Conservation (phyloP, 2,888 invertebrate genomes). For the Ochropleura plecta region DNA sequence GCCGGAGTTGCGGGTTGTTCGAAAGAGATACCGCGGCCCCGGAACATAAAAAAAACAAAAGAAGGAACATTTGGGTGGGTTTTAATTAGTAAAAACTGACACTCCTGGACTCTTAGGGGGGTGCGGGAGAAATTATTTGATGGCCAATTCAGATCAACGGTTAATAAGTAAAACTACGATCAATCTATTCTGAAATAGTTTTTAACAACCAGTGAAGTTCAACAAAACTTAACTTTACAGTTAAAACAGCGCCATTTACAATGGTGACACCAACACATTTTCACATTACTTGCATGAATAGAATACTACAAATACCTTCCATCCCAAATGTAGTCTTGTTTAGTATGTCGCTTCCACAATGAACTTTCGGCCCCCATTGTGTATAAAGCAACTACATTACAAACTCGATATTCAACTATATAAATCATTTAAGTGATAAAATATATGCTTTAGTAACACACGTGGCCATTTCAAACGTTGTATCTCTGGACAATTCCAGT, state of each 20-base stretch:
- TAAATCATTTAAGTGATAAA: conserved; percentile 42
- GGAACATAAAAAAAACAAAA: too few species aligned
- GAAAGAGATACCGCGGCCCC: too few species aligned
- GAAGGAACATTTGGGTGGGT: too few species aligned
- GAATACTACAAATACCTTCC: neutral
- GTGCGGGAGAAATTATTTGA: too few species aligned
- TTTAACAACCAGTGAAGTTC: neutral
- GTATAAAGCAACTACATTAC: conserved; percentile 13
- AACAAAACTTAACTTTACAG: neutral
- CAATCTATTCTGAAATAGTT: neutral
- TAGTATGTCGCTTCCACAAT: conserved; percentile 17
- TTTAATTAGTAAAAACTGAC: too few species aligned
- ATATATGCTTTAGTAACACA: conserved; percentile 18
- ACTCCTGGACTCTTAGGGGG: too few species aligned
- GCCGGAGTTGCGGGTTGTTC: too few species aligned
- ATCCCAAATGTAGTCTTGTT: conserved; percentile 5
- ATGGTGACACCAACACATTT: neutral
- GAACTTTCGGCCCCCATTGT: conserved; percentile 46
- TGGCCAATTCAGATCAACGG: neutral
- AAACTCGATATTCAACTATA: conserved; percentile 28
- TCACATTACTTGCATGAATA: conserved; percentile 11
- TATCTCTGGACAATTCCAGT: conserved; percentile 51
- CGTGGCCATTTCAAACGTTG: conserved; percentile 21
- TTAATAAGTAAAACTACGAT: neutral
- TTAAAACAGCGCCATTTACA: neutral